These are phyloP conservation scores for Leucophenga montana DNA, from an alignment of 2,888 invertebrate genomes.

Conservation along the genomic window DNA sequence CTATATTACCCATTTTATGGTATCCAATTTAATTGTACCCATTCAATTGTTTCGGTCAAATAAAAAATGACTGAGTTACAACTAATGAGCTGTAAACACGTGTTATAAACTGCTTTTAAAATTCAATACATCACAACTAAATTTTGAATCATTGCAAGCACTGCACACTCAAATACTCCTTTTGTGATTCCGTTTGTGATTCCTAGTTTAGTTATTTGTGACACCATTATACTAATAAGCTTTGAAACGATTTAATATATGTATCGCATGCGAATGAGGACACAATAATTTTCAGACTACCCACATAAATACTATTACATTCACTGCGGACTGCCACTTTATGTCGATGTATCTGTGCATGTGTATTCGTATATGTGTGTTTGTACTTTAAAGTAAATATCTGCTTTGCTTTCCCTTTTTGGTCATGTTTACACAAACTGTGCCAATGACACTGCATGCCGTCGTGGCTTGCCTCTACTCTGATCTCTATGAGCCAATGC, in stretches of 20 bases:
- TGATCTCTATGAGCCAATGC: background rate
- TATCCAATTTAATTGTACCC: too few relatives aligned
- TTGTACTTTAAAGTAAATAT: conserved; percentile 13
- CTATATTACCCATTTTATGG: too few relatives aligned
- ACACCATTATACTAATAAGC: background rate
- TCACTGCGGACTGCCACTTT: background rate
- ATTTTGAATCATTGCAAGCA: too few relatives aligned
- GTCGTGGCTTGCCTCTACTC: conserved; percentile 35
- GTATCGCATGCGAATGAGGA: too few relatives aligned
- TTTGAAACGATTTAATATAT: background rate
- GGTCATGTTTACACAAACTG: conserved; percentile 21
- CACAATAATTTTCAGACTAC: background rate
- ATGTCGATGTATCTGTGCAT: background rate
- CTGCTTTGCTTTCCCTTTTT: conserved; percentile 17
- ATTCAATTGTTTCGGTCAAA: too few relatives aligned
- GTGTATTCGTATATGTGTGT: background rate
- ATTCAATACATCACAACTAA: too few relatives aligned
- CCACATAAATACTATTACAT: background rate
- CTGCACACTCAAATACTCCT: too few relatives aligned
- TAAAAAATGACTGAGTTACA: too few relatives aligned
- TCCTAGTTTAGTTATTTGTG: background rate
- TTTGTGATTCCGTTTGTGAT: too few relatives aligned
- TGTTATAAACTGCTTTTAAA: too few relatives aligned
- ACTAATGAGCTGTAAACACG: too few relatives aligned
- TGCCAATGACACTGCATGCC: conserved; percentile 52